Evolutionary conservation across 2,888 invertebrate genomes (phyloP), one percentile per base, ranked within the genome.

Genomic region (Noctua janthina): DNA sequence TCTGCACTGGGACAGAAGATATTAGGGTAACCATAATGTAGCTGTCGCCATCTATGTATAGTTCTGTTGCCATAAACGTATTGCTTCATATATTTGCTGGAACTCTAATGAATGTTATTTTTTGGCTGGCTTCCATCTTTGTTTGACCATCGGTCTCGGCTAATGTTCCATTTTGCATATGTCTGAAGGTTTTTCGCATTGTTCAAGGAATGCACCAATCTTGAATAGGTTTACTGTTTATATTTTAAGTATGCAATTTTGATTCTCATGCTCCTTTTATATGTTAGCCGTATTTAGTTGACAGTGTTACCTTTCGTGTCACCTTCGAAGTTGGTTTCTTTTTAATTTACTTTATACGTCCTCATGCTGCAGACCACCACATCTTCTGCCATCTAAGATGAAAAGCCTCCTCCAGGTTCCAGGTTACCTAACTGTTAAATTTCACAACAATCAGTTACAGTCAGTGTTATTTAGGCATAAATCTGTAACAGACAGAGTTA

Each of bases 101-200:
- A 68, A 46, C 6, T 68, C n/a, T n/a, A n/a, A 68, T 68, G 15
- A n/a, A 46, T 54, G 35, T 54, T 78, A 1, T 35, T 49, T 43
- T 62, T 81, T 68, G 80, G 80, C 80, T 54, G 17, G 46, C n/a
- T 35, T 76, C 46, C 76, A 81, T 54, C 3, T 68, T 54, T 76
- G 59, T 75, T 74, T 75, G 46, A 35, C 49, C 59, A 54, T 62
- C 1, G 29, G 13, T 23, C 8, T 51, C 8, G 51, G 13, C 6
- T 62, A n/a, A 29, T 78, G 17, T 29, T 29, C 2, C 4, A 20
- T 49, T 56, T 46, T 56, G 54, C 23, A 67, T 66, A 67, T 2
- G 56, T 23, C 2, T 66, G 8, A 56, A 70, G 13, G 35, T 35
- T 29, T 66, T 56, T 29, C 1, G 0, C 29, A 51, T 74, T 59